These are phyloP conservation scores for Struthio camelus DNA, from an alignment of 2,113 vertebrate genomes.

Conservation along the genomic window DNA sequence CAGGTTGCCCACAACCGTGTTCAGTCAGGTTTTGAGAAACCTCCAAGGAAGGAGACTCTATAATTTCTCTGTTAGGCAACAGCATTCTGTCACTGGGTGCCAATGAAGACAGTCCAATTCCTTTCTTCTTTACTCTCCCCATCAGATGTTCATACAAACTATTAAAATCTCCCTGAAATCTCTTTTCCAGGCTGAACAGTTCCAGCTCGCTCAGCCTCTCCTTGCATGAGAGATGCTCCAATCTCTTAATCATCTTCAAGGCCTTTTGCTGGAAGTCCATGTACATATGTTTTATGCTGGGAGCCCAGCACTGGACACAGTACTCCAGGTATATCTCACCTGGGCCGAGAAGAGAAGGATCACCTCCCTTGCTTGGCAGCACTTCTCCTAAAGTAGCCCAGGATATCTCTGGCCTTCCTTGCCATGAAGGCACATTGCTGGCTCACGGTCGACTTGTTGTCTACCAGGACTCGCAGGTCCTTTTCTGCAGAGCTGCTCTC, in stretches of 20 bases:
- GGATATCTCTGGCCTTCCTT: too few relatives aligned
- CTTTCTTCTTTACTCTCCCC: neutral
- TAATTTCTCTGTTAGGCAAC: neutral
- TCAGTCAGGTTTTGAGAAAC: fast-evolving
- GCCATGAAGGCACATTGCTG: too few relatives aligned
- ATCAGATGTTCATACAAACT: neutral
- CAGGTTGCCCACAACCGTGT: neutral
- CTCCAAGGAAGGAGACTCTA: neutral
- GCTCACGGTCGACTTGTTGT: too few relatives aligned
- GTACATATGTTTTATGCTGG: too few relatives aligned
- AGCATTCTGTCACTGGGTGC: neutral
- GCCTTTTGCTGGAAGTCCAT: neutral
- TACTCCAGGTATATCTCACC: too few relatives aligned
- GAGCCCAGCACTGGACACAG: too few relatives aligned
- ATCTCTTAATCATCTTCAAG: neutral
- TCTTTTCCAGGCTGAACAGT: neutral
- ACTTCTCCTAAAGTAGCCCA: too few relatives aligned
- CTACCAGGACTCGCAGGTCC: too few relatives aligned
- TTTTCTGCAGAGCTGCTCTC: too few relatives aligned
- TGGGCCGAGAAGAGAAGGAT: too few relatives aligned
- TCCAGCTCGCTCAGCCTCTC: neutral
- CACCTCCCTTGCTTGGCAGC: too few relatives aligned
- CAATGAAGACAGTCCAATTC: neutral
- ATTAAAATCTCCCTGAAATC: neutral
- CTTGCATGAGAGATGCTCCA: neutral